Evolutionary conservation across 2,113 vertebrate species (phyloP), one percentile per base, ranked within the genome.

Genomic region (Barbus barbus): DNA sequence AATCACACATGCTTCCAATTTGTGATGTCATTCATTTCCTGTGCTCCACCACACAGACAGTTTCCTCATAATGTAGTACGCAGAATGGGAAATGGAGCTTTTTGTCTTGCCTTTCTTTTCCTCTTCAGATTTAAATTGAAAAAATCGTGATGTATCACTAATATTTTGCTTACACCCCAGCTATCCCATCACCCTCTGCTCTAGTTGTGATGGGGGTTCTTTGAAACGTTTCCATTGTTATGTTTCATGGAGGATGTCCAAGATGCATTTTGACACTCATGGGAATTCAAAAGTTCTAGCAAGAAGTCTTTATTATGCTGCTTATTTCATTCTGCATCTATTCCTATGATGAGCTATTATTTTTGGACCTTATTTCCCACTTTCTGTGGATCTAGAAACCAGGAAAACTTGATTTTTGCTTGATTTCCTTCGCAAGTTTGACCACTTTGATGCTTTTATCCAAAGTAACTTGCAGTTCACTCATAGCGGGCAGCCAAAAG

Each of bases 251-350:
- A 77, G 48, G 74, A 36, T 9, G 46, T 77, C 48, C 26, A 33
- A 56, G 9, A 77, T 77, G 74, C 48, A 33, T 53, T 24, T 31
- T 31, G 24, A 51, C 46, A 28, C 24, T 75, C 16, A 75, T 53
- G 7, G 46, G 44, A 51, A 51, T 16, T 75, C 20, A 28, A 51
- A 75, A n/a, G 24, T 33, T 71, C 20, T 20, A 41, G 33, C 67
- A 41, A 38, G 33, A 71, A 71, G 33, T 22, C 67, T 71, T 78
- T 58, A 77, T 77, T 77, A n/a, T 58, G 20, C 63, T 81, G 41
- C 4, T 36, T 71, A 22, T 82, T 56, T 82, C 9, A 71, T 69
- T 82, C 44, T 36, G 5, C 20, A 33, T 69, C 4, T 69, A n/a
- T 36, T 31, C 5, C 11, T 56, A 22, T 83, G 36, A 44, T 9